Evolutionary conservation across 2,113 vertebrate genomes (phyloP), one percentile per base, ranked within the genome.

Genomic region (Cisticola juncidis): DNA sequence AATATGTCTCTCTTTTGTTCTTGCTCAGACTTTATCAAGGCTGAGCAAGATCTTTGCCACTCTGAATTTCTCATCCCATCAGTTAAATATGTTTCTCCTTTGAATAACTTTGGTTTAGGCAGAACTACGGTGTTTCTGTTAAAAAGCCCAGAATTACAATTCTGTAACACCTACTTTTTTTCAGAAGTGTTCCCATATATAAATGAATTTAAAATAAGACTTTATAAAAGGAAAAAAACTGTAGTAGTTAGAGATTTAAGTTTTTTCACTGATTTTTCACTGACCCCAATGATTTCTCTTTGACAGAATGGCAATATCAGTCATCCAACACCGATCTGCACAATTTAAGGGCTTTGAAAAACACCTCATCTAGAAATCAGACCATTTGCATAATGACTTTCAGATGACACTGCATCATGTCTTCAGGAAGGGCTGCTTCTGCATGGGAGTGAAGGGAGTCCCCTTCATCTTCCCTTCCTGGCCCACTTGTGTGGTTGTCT

Each of bases 391-490:
- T 58, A 38, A 61, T 58, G 54, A 24, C 29, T 84, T 85, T 90
- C 62, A 73, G 71, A 31, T 53, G 38, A 50, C 62, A 54, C 16
- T 31, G 45, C 78, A 45, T 57, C 31, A 5, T 23, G 16, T 47
- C 87, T 85, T 58, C 45, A 53, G 40, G 66, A 94, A 61, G 58
- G 23, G 51, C 62, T 68, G 62, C 57, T 73, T 82, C 50, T 4
- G 3, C 21, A 13, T 0, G 0, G 12, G 40, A 76, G 9, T 42
- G 17, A 83, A 77, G 51, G 54, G 70, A 57, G 12, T 0, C 1
- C 19, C 57, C 35, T 57, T 65, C 36, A 42, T 29, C 47, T 48
- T 81, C 50, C 33, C 25, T 85, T 64, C 10, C 26, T 4, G 8
- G 6, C 35, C 35, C 20, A 26, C 35, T 56, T 56, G 14, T n/a